Conservation (phyloP, 2,797 vertebrate species). For the Cyclopterus lumpus region DNA sequence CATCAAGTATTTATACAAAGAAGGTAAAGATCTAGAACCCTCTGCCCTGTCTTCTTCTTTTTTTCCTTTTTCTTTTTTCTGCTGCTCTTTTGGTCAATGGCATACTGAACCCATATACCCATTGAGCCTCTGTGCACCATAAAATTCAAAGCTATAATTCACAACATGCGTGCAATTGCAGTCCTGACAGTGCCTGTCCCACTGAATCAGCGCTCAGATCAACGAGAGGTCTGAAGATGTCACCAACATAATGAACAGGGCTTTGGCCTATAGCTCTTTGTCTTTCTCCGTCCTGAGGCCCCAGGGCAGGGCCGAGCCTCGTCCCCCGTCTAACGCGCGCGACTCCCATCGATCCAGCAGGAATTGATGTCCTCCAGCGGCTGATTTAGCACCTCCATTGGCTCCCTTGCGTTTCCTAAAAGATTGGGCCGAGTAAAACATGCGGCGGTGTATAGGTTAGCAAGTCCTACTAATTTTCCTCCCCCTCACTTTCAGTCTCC, state of each 20-base stretch:
- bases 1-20: constrained; percentile 77
- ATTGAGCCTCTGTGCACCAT: constrained; percentile 62
- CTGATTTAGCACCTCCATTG: constrained; percentile 77
- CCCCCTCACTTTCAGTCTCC: constrained; percentile 19
- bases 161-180: constrained; percentile 74
- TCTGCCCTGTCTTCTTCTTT: constrained; percentile 25
- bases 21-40: constrained; percentile 59
- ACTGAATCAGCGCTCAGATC: constrained; percentile 76
- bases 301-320: constrained; percentile 50
- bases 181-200: constrained; percentile 72
- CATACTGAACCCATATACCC: constrained; percentile 52
- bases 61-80: constrained; percentile 51
- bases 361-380: constrained; percentile 77
- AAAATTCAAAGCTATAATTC: constrained; percentile 74
- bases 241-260: constrained; percentile 78
- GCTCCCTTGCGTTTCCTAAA: constrained; percentile 63
- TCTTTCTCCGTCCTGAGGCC: constrained; percentile 56
- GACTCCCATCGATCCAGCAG: constrained; percentile 81
- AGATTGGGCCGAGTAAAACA: constrained; percentile 70
- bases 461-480: constrained; percentile 29
- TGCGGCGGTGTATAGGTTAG: constrained; percentile 43
- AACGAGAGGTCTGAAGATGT: constrained; percentile 74
- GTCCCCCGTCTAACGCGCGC: constrained; percentile 61
- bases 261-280: constrained; percentile 68
- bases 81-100: constrained; percentile 45